Base-by-base conservation (phyloP, 2,113 vertebrate species). In the Miniopterus natalensis region DNA sequence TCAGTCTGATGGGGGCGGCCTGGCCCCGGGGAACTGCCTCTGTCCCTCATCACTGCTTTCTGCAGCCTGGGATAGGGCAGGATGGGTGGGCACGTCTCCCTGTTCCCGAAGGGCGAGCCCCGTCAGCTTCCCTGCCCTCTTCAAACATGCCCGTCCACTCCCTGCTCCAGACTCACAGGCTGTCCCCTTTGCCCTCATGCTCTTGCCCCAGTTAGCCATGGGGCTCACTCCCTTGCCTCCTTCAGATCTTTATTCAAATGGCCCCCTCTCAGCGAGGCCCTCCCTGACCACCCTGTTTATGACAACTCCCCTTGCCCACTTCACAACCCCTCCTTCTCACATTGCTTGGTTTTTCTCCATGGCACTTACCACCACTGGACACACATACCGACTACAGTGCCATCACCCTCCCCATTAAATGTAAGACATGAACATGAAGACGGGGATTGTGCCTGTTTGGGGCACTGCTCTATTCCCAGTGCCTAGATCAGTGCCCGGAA, bases 311-410 rank as follows among this genome's bases (percentile, higher is more conserved):
- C 68, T 23, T 17, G 25, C 51, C 59, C 20, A 5, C 51, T 74
- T 71, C 77, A 36, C 15, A 10, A 40, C 61, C 45, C 31, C 17
- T 8, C 40, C 40, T 61, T 10, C 71, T 81, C 70, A 55, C 1
- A 0, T 1, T 21, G 63, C 4, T 2, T 42, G 11, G 3, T 18
- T 77, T 36, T 18, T 5, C 23, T 57, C 53, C 61, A 36, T 3
- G 15, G 63, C 66, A 68, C 9, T 3, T 14, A 25, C 45, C n/a
- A 31, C 53, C 53, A 18, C 25, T 10, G 25, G 17, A 45, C n/a
- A 73, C 6, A 0, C 9, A 1, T 8, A 10, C 23, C 40, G 25
- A 8, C 42, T 17, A 15, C 2, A 3, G 63, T 3, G n/a, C 73
- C 45, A 8, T 36, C 6, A 7, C 63, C 47, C 20, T 25, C 42